Base-by-base conservation (phyloP, 2,888 invertebrate species). In the Idaea dimidiata region DNA sequence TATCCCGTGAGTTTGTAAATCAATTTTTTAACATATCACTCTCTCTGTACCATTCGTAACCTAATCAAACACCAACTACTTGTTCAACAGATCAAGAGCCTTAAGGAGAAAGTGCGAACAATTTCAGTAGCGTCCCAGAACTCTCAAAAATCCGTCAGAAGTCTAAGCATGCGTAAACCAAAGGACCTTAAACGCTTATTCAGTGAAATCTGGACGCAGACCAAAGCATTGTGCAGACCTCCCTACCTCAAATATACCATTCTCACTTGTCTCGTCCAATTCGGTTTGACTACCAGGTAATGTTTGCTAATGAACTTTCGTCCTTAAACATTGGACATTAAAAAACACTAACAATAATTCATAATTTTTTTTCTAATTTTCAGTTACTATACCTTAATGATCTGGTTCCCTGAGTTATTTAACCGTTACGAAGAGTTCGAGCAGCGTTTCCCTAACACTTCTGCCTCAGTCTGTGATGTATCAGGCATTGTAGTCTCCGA, bases 321-420 rank as follows among this genome's bases (percentile, higher is more conserved):
- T 43, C 6, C 43, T 3, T 10, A 8, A 14, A 14, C 10, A 43
- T 14, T 43, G 10, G 32, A 8, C 4, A 32, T 32, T 32, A 8
- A 2, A 32, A 10, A 32, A 8, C 4, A 32, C 32, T n/a, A n/a
- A n/a, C n/a, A 32, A 32, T 32, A 32, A 32, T n/a, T n/a, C 32
- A 32, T 32, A 3, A 32, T 32, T 32, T 8, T 32, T 43, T 0
- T 10, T 43, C 10, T 3, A 43, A 43, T 54, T 75, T 78, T n/a
- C 89, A 97, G 97, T 80, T 97, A 97, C 88, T 97, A 97, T 84
- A 97, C 97, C 7, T 89, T 97, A 57, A 97, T 97, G 96, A 95
- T 97, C 83, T 98, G 97, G 97, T 97, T 97, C 88, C 97, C 97
- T 16, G 97, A 97, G 84, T 87, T 97, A 75, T 97, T 97, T 89